Conservation (phyloP, 2,797 vertebrate species). For the Chiloscyllium punctatum region DNA sequence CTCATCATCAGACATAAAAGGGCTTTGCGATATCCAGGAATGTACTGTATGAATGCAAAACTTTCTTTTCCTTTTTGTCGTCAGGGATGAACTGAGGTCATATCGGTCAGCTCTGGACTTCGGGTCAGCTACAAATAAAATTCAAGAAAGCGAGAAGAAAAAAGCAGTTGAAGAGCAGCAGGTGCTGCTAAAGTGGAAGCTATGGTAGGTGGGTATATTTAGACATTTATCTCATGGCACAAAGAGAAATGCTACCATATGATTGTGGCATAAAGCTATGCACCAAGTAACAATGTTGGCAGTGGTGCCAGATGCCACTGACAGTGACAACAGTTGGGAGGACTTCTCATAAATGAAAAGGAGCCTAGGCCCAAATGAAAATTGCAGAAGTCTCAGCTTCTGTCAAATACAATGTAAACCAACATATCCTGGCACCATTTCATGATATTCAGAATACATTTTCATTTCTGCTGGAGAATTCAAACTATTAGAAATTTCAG, state of each 20-base stretch:
- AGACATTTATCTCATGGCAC: background rate
- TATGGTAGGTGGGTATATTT: background rate
- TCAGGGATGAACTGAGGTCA: no score
- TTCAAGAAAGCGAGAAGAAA: background rate
- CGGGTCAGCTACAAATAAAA: no score
- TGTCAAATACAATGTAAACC: background rate
- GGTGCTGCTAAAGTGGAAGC: background rate
- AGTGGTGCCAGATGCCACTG: background rate
- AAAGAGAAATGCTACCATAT: background rate
- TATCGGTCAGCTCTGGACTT: no score
- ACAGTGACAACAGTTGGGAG: background rate
- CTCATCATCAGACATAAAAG: no score
- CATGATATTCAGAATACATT: no score
- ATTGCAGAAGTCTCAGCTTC: background rate
- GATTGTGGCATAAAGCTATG: no score
- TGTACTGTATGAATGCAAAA: no score
- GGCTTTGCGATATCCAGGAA: no score
- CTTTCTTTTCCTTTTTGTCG: no score
- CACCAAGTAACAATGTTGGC: background rate
- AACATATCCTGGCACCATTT: no score
- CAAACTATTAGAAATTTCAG: no score
- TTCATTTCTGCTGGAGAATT: no score
- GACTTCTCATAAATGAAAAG: background rate
- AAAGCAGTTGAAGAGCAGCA: background rate
- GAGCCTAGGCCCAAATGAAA: background rate